phyloP scores from a whole-genome alignment of 2,888 invertebrate species.

The Ectemnius lituratus region DNA sequence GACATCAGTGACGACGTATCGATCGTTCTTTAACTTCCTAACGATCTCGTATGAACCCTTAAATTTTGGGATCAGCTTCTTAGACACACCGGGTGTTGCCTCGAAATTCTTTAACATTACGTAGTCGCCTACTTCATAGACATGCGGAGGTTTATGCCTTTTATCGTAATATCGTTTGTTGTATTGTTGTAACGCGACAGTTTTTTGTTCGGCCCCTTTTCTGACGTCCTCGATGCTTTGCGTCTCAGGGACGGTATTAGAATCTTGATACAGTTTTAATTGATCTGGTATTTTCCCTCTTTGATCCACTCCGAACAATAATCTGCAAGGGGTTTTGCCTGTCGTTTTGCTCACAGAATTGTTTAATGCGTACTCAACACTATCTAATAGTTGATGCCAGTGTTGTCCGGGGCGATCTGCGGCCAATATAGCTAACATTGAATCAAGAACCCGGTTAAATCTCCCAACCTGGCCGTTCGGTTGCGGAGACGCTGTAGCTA shows the following conservation, averaged over 20 bases:
- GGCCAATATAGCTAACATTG: slow-evolving; percentile 43
- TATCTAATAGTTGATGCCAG: slow-evolving; percentile 50
- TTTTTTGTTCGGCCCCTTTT: slow-evolving; percentile 36
- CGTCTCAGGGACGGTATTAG: neutral
- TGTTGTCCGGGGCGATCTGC: slow-evolving; percentile 33
- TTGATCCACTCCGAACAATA: slow-evolving; percentile 65
- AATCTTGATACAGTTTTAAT: slow-evolving; percentile 26
- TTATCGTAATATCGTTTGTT: slow-evolving; percentile 60
- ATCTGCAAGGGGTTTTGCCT: slow-evolving; percentile 52
- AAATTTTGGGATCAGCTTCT: slow-evolving; percentile 46
- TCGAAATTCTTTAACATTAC: slow-evolving; percentile 48
- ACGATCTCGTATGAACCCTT: slow-evolving; percentile 48
- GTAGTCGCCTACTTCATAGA: slow-evolving; percentile 38
- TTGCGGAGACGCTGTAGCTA: slow-evolving; percentile 56
- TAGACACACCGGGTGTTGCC: slow-evolving; percentile 35
- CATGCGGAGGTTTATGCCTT: slow-evolving; percentile 49
- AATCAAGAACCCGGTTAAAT: slow-evolving; percentile 42
- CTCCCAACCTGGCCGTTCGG: slow-evolving; percentile 59
- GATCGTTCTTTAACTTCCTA: slow-evolving; percentile 13
- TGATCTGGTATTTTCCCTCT: slow-evolving; percentile 50
- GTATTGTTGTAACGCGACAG: slow-evolving; percentile 52
- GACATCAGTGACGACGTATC: slow-evolving; percentile 17
- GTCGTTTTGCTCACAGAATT: slow-evolving; percentile 55
- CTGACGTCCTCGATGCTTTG: slow-evolving; percentile 49
- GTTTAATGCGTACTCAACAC: slow-evolving; percentile 45